Evolutionary conservation across 2,113 vertebrate species (phyloP).

Genomic region (Gobio gobio): DNA sequence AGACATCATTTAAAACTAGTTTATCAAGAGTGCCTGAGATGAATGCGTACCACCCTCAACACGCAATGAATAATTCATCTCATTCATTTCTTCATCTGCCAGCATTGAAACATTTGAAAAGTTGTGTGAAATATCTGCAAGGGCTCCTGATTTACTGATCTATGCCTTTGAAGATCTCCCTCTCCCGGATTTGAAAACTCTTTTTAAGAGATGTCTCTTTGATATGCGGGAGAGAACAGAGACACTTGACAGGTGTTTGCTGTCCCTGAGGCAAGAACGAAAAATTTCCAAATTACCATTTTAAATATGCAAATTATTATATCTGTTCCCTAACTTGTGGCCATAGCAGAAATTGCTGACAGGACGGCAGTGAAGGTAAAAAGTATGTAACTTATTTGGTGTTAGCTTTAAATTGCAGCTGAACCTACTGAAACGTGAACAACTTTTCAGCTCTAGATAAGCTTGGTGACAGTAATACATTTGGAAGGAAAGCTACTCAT

Average conservation of each 20-base stretch:
- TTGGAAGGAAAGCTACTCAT: not conserved
- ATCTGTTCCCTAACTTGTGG: slow-evolving; percentile 56
- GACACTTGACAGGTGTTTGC: slow-evolving; percentile 58
- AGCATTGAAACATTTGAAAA: slow-evolving; percentile 34
- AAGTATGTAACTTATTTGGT: slow-evolving; percentile 59
- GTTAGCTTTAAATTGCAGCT: slow-evolving; percentile 57
- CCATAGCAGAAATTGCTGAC: slow-evolving; percentile 67
- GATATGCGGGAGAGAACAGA: slow-evolving; percentile 51
- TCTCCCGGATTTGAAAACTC: slow-evolving; percentile 61
- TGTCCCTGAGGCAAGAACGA: slow-evolving; percentile 53
- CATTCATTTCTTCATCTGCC: slow-evolving; percentile 22
- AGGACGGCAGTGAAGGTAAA: slow-evolving; percentile 61
- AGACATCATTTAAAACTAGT: slow-evolving; percentile 50
- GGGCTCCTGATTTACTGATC: slow-evolving; percentile 15
- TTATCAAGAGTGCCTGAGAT: slow-evolving; percentile 48
- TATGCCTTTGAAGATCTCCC: slow-evolving; percentile 56
- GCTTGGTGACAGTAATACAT: not conserved
- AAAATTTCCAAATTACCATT: slow-evolving; percentile 68
- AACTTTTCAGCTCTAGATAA: not conserved
- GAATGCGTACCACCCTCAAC: slow-evolving; percentile 39
- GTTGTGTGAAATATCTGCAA: slow-evolving; percentile 23
- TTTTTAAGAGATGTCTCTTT: slow-evolving; percentile 61
- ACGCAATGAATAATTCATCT: slow-evolving; percentile 51
- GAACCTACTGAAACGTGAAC: not conserved
- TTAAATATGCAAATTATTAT: slow-evolving; percentile 62